Conservation (phyloP, 2,797 vertebrate genomes). For the Lemur catta region DNA sequence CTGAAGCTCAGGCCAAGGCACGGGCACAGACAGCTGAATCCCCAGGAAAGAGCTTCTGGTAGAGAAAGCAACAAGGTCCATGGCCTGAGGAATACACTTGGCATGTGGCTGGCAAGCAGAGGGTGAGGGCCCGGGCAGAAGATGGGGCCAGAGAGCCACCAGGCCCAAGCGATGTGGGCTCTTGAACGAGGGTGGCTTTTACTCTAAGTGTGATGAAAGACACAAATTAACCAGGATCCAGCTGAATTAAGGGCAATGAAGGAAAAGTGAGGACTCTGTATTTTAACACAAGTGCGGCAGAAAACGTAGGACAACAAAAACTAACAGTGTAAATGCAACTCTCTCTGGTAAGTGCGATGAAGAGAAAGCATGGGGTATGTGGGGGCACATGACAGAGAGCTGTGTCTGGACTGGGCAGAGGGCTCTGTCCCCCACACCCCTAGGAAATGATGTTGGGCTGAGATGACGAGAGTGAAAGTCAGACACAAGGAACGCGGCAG, state of each 20-base stretch:
- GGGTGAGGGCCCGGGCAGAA: not conserved
- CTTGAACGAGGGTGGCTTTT: not conserved
- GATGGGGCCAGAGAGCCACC: fast-evolving
- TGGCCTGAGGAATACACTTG: fast-evolving
- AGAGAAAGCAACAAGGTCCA: not conserved
- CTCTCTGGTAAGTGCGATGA: fast-evolving
- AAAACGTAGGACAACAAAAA: not conserved
- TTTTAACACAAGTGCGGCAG: fast-evolving
- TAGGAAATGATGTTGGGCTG: not conserved
- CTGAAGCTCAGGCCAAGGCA: not conserved
- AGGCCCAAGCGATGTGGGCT: not conserved
- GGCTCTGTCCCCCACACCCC: fast-evolving
- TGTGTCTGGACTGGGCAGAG: fast-evolving
- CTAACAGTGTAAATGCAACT: no score
- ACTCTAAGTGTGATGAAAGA: not conserved
- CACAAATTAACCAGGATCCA: not conserved
- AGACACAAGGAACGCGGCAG: not conserved
- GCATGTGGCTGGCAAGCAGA: not conserved
- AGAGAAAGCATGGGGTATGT: not conserved
- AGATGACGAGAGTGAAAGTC: not conserved
- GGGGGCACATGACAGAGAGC: not conserved
- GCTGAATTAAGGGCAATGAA: fast-evolving
- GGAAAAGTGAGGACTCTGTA: not conserved
- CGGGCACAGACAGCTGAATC: not conserved
- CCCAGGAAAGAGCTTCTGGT: not conserved